Conservation (phyloP, 2,113 vertebrate species). For the Mirza zaza region DNA sequence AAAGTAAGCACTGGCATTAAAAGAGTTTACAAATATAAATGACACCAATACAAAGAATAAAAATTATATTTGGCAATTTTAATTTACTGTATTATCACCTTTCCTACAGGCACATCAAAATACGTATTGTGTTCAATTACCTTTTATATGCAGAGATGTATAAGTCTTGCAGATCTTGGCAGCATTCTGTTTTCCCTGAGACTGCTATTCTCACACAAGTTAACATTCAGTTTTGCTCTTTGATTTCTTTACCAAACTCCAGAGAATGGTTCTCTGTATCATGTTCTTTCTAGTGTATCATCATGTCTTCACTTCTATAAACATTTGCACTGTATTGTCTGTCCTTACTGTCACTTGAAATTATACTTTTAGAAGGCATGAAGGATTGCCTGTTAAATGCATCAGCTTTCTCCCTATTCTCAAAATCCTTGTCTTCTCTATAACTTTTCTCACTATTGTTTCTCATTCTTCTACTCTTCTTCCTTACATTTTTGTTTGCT, state of each 20-base stretch:
- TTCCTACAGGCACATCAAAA: background rate
- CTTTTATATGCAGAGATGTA: background rate
- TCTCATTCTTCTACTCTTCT: background rate
- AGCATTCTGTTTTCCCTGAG: background rate
- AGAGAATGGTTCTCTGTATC: background rate
- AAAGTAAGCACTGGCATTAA: background rate
- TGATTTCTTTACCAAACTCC: conserved; percentile 32
- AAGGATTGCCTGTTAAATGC: background rate
- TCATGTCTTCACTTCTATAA: background rate
- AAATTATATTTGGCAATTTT: background rate
- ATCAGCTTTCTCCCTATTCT: conserved; percentile 6
- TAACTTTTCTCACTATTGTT: background rate
- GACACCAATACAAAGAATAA: conserved; percentile 24
- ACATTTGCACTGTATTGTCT: background rate
- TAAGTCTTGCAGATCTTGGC: conserved; percentile 13
- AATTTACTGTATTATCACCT: background rate
- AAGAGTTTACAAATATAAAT: background rate
- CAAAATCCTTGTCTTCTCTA: background rate
- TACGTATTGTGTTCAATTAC: background rate
- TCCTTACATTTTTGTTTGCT: background rate
- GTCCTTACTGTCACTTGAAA: background rate
- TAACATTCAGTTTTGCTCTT: background rate
- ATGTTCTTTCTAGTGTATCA: background rate
- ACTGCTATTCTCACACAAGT: background rate
- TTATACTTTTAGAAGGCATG: background rate